These are phyloP conservation scores for Thrips palmi DNA, from an alignment of 1,140 invertebrate species.

Conservation along the genomic window DNA sequence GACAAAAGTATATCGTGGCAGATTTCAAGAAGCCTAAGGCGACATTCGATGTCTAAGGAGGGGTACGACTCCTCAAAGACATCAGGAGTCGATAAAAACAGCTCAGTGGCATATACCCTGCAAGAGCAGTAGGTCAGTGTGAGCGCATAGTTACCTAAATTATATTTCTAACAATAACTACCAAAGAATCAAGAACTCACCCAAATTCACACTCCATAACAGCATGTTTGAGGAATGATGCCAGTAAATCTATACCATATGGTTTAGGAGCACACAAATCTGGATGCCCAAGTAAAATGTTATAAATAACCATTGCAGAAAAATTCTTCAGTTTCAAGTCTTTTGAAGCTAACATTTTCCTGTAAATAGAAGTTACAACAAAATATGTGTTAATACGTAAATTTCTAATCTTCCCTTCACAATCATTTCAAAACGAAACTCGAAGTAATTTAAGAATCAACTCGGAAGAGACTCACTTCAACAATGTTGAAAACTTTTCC, in stretches of 20 bases:
- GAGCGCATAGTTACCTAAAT: no score
- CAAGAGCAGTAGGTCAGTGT: no score
- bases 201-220: constrained; percentile 6
- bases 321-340: constrained; percentile 13
- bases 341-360: constrained; percentile 7
- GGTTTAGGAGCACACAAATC: not conserved
- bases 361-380: constrained; percentile 8
- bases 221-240: constrained; percentile 3
- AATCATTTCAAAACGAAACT: no score
- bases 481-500: constrained; percentile 8
- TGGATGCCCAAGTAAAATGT: constrained; percentile 11
- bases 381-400: constrained; percentile 2
- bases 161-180: constrained; percentile 3
- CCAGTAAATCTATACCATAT: constrained; percentile 1
- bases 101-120: no score
- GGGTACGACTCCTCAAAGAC: no score
- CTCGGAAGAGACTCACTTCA: constrained; percentile 10
- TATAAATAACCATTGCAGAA: constrained; percentile 15
- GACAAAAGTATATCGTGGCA: no score
- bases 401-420: not conserved
- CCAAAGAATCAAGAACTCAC: constrained; percentile 4
- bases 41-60: no score
- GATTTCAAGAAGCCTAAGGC: no score
- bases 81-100: no score
- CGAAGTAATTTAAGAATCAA: not conserved